Percentiles rank a stretch among this genome's conserved stretches.
phyloP scores from a whole-genome alignment of 2,888 invertebrate genomes.

The Caradrina kadenii region DNA sequence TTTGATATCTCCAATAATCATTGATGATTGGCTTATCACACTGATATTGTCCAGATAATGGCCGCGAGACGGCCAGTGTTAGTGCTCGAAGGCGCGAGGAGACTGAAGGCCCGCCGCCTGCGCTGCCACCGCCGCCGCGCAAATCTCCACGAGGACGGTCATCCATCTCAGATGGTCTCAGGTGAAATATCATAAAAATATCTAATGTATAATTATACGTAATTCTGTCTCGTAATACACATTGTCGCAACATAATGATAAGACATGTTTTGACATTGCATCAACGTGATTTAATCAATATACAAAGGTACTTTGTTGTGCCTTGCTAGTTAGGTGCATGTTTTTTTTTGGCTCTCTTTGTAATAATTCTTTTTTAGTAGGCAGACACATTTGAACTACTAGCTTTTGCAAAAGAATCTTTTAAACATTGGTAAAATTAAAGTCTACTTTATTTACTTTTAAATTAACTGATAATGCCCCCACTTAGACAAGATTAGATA shows the following conservation, averaged over 20 bases:
- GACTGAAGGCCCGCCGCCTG: conserved; percentile 82
- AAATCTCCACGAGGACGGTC: conserved; percentile 80
- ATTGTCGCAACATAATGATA: conserved; percentile 3
- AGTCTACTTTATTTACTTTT: neutral
- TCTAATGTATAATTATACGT: neutral
- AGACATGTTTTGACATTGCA: conserved; percentile 6
- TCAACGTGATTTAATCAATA: conserved; percentile 9
- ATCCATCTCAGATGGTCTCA: conserved; percentile 76
- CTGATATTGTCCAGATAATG: conserved; percentile 79
- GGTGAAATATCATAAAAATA: conserved; percentile 65
- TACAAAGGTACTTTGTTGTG: conserved; percentile 9
- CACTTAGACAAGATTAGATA: conserved; percentile 1
- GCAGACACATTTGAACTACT: neutral
- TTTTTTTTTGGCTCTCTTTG: neutral
- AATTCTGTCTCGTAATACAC: no score
- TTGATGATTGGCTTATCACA: conserved; percentile 58
- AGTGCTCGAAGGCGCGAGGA: conserved; percentile 84
- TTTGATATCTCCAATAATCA: conserved; percentile 41
- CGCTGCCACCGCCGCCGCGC: conserved; percentile 85
- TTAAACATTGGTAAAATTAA: no score
- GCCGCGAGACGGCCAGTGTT: conserved; percentile 73
- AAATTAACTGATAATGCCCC: neutral
- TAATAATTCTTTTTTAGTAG: neutral
- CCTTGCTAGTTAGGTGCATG: neutral
- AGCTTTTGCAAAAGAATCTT: neutral